Base-by-base conservation (phyloP, 2,113 vertebrate species). In the Xiphophorus hellerii region DNA sequence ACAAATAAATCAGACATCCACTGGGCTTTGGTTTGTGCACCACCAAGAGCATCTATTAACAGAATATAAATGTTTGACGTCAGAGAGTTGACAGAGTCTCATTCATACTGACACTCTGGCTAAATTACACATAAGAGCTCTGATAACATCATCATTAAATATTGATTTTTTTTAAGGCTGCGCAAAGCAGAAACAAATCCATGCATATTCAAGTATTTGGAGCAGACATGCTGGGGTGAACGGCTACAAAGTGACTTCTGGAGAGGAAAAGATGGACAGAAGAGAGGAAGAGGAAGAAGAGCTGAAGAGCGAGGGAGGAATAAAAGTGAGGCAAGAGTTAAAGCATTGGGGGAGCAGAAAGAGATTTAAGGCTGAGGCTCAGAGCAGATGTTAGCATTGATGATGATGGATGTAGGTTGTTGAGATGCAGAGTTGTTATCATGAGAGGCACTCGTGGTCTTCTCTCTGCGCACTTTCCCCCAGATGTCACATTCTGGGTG, bases 331-430 rank as follows among this genome's bases (percentile, higher is more conserved):
- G 71, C 11, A 44, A 73, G 78, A 76, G 69, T 81, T 68, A 75
- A 71, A 79, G 84, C 78, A 70, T 51, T 77, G 61, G 84, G 68
- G 84, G 87, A 5, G 76, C 72, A 81, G 85, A 90, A 87, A 85
- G 91, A 91, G 92, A 92, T 92, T 90, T 92, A 91, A 93, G 87
- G 87, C 90, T 86, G 92, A 92, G 93, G 91, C 92, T 94, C 90
- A 83, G 89, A 94, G 92, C 94, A 94, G 94, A 94, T 94, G 94
- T 92, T 94, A 85, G 88, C 83, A 84, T 84, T 94, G 93, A 95
- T 95, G 93, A 94, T 94, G 94, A 94, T 95, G 90, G 92, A 94
- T 94, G 92, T 81, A 87, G 93, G 88, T 92, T 93, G 90, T 91
- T 92, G 92, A 90, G 84, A 93, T 93, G 91, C 90, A 92, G 92